Evolutionary conservation across 2,888 invertebrate genomes (phyloP).

Genomic region (Dicyrtomina minuta): DNA sequence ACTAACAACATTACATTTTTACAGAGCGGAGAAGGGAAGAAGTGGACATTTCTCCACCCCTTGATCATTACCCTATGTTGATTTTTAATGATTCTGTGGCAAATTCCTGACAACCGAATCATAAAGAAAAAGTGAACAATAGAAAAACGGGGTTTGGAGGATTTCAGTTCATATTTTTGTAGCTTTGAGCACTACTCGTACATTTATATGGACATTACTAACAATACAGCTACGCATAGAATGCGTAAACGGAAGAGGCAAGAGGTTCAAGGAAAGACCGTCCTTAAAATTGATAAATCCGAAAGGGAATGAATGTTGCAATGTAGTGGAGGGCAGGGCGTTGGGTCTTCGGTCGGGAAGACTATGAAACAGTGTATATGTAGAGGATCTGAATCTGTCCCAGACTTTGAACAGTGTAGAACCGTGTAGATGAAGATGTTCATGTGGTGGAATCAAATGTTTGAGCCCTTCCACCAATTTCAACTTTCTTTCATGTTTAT

Average conservation of each 20-base stretch:
- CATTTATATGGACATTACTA: too few relatives aligned
- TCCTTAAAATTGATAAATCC: constrained; percentile 8
- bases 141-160: too few relatives aligned
- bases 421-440: constrained; percentile 4
- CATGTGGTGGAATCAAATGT: constrained; percentile 18
- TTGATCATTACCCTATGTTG: too few relatives aligned
- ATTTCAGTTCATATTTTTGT: too few relatives aligned
- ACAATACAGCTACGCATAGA: not conserved
- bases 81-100: too few relatives aligned
- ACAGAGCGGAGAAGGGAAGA: too few relatives aligned
- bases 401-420: constrained; percentile 10
- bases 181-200: not conserved
- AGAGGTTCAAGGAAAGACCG: not conserved
- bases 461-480: constrained; percentile 12
- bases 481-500: constrained; percentile 32
- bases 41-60: too few relatives aligned
- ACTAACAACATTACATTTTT: too few relatives aligned
- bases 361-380: not conserved
- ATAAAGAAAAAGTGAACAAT: too few relatives aligned
- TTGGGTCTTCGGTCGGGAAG: not conserved
- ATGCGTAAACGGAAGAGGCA: too few relatives aligned
- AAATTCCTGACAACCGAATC: too few relatives aligned
- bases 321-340: too few relatives aligned
- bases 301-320: not conserved
- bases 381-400: not conserved